Conservation (phyloP, 2,113 vertebrate genomes). For the Meles meles region DNA sequence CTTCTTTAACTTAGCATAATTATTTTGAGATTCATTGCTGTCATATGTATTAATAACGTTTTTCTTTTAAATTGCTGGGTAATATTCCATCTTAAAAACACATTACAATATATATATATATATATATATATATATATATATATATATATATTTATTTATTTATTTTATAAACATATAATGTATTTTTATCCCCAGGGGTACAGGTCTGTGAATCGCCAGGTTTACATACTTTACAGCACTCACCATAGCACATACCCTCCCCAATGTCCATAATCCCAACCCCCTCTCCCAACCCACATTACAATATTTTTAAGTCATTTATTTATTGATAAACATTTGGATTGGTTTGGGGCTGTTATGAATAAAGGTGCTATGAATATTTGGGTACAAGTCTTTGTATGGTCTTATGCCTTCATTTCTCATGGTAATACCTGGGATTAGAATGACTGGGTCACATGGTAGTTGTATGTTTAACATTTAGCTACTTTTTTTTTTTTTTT, state of each 20-base stretch:
- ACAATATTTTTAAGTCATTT: neutral
- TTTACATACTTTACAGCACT: no score
- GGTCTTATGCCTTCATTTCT: neutral
- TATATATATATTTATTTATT: no score
- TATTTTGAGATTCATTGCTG: neutral
- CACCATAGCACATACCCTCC: no score
- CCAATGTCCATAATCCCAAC: no score
- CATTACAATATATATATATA: neutral
- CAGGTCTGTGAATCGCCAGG: no score
- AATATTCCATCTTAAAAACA: neutral
- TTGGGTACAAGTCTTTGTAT: neutral
- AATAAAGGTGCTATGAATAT: neutral
- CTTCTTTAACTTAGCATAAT: neutral
- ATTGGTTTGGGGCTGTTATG: neutral
- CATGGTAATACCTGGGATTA: neutral
- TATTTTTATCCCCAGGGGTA: no score
- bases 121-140: no score
- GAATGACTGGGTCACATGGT: neutral
- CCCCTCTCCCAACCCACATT: no score
- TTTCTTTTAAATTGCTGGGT: neutral
- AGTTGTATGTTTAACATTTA: neutral
- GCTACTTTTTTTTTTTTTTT: neutral
- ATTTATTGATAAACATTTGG: neutral
- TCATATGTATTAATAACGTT: neutral
- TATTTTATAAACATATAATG: no score